These are phyloP conservation scores for Calcarius lapponicus DNA, from an alignment of 2,797 vertebrate genomes.

Conservation along the genomic window DNA sequence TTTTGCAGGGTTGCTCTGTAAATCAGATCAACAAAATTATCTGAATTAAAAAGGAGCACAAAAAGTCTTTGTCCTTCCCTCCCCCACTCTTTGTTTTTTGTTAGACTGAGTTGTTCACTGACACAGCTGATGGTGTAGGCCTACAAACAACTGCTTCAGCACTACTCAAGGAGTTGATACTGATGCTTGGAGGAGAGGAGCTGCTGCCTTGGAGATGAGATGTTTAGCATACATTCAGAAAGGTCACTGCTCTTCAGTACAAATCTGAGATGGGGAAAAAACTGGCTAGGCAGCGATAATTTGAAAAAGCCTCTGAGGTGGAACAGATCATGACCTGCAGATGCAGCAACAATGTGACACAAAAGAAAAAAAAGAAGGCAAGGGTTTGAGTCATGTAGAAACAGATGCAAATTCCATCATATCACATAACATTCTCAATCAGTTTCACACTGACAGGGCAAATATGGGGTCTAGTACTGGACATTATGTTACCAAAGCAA, in stretches of 20 bases:
- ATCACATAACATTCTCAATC: neutral
- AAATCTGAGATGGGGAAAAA: neutral
- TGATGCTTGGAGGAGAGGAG: neutral
- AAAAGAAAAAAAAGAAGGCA: neutral
- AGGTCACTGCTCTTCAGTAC: neutral
- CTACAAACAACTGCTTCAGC: neutral
- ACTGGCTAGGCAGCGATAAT: neutral
- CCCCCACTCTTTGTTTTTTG: conserved; percentile 31
- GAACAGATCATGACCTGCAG: neutral
- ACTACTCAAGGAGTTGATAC: neutral
- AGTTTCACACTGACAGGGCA: neutral
- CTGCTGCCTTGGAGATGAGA: neutral
- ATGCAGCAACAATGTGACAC: neutral
- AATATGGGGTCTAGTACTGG: neutral
- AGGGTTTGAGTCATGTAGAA: neutral
- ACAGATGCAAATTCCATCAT: neutral
- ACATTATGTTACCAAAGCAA: neutral
- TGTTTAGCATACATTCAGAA: neutral
- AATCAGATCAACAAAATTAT: conserved; percentile 35
- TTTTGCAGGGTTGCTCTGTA: conserved; percentile 14
- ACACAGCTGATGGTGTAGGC: neutral
- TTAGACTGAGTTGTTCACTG: neutral
- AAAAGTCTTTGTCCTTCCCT: conserved; percentile 20
- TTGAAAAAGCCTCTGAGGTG: neutral
- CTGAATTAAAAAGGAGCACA: conserved; percentile 5